Conservation (phyloP, 2,888 invertebrate species). For the Nasonovia ribisnigri region DNA sequence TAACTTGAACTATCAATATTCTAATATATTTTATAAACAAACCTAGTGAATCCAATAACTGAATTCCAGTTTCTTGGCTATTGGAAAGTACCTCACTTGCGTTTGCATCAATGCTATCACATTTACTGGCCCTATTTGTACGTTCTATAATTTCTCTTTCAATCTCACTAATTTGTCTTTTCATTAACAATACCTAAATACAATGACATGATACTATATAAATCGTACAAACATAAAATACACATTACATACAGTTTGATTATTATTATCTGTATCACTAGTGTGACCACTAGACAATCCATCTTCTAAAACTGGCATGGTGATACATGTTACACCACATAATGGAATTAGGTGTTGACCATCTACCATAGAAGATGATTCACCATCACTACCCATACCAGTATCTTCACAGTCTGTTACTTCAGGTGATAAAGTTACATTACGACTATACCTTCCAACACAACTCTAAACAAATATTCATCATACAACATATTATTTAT, state of each 20-base stretch:
- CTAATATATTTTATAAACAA: not conserved
- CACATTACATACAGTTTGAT: conserved; percentile 75
- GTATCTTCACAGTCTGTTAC: conserved; percentile 90
- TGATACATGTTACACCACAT: conserved; percentile 68
- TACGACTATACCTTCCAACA: conserved; percentile 76
- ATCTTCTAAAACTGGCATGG: conserved; percentile 94
- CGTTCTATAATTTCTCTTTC: conserved; percentile 79
- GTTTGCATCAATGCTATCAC: conserved; percentile 55
- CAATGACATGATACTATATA: not conserved
- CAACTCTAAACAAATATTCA: conserved; percentile 51
- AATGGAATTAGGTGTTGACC: conserved; percentile 75
- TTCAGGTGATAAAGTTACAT: conserved; percentile 91
- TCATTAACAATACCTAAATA: conserved; percentile 71
- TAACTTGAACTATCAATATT: not conserved
- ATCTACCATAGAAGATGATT: conserved; percentile 78
- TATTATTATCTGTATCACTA: conserved; percentile 92
- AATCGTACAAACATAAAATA: not conserved
- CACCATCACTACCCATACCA: conserved; percentile 84
- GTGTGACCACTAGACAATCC: conserved; percentile 94
- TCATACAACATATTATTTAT: conserved; percentile 69
- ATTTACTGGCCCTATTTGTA: conserved; percentile 70
- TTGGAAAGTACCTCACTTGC: conserved; percentile 41
- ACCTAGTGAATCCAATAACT: conserved; percentile 62
- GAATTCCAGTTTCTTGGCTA: conserved; percentile 58
- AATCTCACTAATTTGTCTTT: conserved; percentile 80